These are phyloP conservation scores for Rhaphigaster nebulosa DNA, from an alignment of 2,888 invertebrate genomes.

Conservation along the genomic window DNA sequence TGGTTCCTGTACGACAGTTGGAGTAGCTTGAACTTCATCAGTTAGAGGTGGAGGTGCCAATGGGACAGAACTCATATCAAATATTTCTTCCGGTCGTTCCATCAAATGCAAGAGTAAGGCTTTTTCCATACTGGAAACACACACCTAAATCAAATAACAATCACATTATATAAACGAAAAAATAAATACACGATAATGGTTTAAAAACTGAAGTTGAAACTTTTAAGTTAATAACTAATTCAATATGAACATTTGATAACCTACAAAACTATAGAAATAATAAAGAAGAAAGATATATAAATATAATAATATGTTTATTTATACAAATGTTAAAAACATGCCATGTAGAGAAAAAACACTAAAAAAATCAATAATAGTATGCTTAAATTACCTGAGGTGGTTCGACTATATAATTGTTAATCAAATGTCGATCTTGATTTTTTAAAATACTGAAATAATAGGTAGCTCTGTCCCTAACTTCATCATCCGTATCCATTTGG, in stretches of 20 bases:
- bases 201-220: not conserved
- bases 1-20: conserved; percentile 32
- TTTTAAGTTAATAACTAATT: not conserved
- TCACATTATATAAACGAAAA: not conserved
- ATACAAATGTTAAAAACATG: not conserved
- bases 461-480: conserved; percentile 97
- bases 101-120: conserved; percentile 86
- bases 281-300: not conserved
- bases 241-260: not conserved
- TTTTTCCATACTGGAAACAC: conserved; percentile 89
- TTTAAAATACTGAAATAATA: conserved; percentile 92
- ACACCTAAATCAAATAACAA: conserved; percentile 72
- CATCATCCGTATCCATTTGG: conserved; percentile 97
- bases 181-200: too few species aligned
- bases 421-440: conserved; percentile 77
- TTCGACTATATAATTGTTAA: conserved; percentile 83
- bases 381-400: conserved; percentile 72
- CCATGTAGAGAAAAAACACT: not conserved
- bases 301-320: not conserved
- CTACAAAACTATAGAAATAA: too few species aligned
- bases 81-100: conserved; percentile 79
- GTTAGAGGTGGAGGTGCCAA: conserved; percentile 70
- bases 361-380: not conserved
- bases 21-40: conserved; percentile 36
- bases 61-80: conserved; percentile 90